Evolutionary conservation across 2,113 vertebrate species (phyloP).

Genomic region (Thalassarche chlororhynchos): DNA sequence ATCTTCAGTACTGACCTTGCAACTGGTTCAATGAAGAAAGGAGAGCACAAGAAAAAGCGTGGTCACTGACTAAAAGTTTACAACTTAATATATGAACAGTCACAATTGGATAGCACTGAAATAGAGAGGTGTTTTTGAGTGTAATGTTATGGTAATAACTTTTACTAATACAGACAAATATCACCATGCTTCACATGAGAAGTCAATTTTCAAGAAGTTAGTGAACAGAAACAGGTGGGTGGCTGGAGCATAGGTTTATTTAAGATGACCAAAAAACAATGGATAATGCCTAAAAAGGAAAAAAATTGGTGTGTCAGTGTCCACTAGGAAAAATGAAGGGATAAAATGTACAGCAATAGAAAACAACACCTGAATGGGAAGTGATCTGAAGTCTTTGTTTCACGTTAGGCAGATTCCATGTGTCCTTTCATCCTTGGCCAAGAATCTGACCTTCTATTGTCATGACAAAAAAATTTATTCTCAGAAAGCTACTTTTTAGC

Average conservation of each 20-base stretch:
- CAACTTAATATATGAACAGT: not conserved
- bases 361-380: not conserved
- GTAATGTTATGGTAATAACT: not conserved
- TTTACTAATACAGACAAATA: not conserved
- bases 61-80: not conserved
- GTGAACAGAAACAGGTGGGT: not conserved
- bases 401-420: not conserved
- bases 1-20: not conserved
- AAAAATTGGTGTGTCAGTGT: accelerated
- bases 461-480: not conserved
- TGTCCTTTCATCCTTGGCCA: not conserved
- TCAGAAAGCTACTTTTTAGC: not conserved
- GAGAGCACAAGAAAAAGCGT: not conserved
- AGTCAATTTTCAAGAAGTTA: not conserved
- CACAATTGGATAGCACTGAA: not conserved
- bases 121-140: not conserved
- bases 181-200: not conserved
- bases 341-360: not conserved
- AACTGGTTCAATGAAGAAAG: not conserved
- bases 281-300: not conserved
- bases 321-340: not conserved
- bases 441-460: not conserved
- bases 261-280: not conserved
- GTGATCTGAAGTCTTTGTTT: not conserved
- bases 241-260: not conserved